Evolutionary conservation across 2,113 vertebrate species (phyloP).

Genomic region (Lichenostomus cassidix): DNA sequence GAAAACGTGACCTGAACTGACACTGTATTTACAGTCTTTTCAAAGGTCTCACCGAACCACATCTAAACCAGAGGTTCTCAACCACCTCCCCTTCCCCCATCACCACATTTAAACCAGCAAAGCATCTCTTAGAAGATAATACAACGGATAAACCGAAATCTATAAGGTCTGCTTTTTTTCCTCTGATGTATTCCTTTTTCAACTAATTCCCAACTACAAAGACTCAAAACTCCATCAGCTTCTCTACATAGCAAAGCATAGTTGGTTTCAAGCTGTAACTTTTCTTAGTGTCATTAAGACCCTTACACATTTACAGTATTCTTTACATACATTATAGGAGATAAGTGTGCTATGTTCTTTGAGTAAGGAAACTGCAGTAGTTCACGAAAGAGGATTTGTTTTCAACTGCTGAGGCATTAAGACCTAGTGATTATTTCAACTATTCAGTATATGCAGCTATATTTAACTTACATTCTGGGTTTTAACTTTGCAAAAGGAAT

Average conservation of each 20-base stretch:
- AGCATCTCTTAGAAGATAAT: neutral
- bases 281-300: neutral
- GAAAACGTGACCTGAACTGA: slow-evolving; percentile 20
- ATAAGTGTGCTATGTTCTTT: neutral
- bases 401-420: slow-evolving; percentile 32
- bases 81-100: neutral
- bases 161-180: neutral
- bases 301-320: slow-evolving; percentile 24
- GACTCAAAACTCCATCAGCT: neutral
- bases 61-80: slow-evolving; percentile 18
- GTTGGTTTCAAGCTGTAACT: neutral
- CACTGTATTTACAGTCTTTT: neutral
- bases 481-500: neutral
- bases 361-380: slow-evolving; percentile 3
- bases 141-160: neutral
- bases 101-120: neutral
- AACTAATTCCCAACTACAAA: slow-evolving; percentile 40
- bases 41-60: neutral
- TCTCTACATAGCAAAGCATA: neutral
- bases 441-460: slow-evolving; percentile 45
- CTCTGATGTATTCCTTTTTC: neutral
- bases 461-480: neutral
- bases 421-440: neutral
- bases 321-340: slow-evolving; percentile 43
- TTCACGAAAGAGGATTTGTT: slow-evolving; percentile 46